A percentile compares a stretch with the other conserved stretches of the same genome.
These are phyloP conservation scores for Laspeyria flexula DNA, from an alignment of 2,888 invertebrate genomes.

Conservation along the genomic window DNA sequence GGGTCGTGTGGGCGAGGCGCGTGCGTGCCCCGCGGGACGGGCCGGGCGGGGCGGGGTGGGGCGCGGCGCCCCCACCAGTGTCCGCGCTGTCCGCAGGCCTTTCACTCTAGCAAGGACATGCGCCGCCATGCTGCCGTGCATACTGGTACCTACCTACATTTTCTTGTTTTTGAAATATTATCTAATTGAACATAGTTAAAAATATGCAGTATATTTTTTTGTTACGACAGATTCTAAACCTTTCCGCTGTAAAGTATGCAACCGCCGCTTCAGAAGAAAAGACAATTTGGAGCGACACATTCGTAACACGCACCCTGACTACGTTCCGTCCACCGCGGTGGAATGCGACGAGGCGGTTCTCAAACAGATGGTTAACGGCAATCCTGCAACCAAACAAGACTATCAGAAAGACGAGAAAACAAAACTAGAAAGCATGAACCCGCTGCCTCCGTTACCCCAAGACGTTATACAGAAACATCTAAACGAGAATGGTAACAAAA, in stretches of 20 bases:
- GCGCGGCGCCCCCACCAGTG: conserved; percentile 86
- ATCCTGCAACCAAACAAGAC: conserved; percentile 22
- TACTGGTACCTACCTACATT: conserved; percentile 79
- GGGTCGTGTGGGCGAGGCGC: conserved; percentile 23
- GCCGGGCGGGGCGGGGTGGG: conserved; percentile 45
- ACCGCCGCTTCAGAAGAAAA: conserved; percentile 89
- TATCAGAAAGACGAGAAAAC: conserved; percentile 55
- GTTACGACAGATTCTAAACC: conserved; percentile 89
- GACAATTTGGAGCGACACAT: conserved; percentile 92
- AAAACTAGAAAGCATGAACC: conserved; percentile 67
- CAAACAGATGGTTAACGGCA: conserved; percentile 49
- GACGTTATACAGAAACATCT: conserved; percentile 70
- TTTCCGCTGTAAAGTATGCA: conserved; percentile 90
- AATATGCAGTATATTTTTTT: too few species aligned
- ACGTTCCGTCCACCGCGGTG: conserved; percentile 62
- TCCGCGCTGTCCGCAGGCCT: conserved; percentile 88
- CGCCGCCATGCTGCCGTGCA: conserved; percentile 89
- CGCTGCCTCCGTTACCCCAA: conserved; percentile 69
- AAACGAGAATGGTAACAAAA: conserved; percentile 41
- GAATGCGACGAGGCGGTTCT: conserved; percentile 68
- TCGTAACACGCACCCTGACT: conserved; percentile 90
- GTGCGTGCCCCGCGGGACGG: conserved; percentile 40
- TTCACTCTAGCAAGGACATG: conserved; percentile 89
- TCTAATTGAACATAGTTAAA: too few species aligned
- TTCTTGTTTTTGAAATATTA: too few species aligned